Conservation (phyloP, 2,113 vertebrate species). For the Tragelaphus scriptus region DNA sequence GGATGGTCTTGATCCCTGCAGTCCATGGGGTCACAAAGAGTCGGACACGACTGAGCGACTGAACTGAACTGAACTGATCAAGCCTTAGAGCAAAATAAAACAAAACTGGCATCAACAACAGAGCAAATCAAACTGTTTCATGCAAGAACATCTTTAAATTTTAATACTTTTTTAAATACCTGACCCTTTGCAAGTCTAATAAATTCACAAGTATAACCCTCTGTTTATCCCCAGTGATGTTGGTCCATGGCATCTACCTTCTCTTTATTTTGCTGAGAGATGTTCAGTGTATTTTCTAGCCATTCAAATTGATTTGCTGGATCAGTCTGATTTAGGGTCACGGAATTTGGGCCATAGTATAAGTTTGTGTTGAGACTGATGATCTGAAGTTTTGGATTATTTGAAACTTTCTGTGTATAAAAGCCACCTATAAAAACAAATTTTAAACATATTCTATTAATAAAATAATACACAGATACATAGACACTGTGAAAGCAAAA, state of each 20-base stretch:
- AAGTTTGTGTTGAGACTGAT: constrained; percentile 96
- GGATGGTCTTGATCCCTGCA: not conserved
- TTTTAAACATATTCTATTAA: constrained; percentile 14
- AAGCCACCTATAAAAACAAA: constrained; percentile 88
- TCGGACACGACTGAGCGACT: not conserved
- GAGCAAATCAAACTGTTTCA: not conserved
- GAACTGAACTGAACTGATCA: not conserved
- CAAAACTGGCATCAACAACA: not conserved
- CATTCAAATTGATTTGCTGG: constrained; percentile 88
- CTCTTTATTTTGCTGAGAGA: constrained; percentile 81
- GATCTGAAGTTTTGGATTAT: constrained; percentile 82
- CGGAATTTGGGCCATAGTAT: constrained; percentile 89
- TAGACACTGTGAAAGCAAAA: not conserved
- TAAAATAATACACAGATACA: not conserved
- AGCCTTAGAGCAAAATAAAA: not conserved
- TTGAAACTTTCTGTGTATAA: constrained; percentile 89
- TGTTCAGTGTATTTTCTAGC: constrained; percentile 82
- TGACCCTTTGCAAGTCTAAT: not conserved
- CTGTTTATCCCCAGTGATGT: not conserved
- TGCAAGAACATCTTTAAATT: constrained; percentile 2
- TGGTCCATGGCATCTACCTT: constrained; percentile 76
- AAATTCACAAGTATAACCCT: not conserved
- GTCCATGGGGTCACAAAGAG: not conserved
- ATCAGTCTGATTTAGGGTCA: constrained; percentile 87
- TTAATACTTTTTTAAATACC: not conserved